phyloP scores from a whole-genome alignment of 2,797 vertebrate species.

The Varecia variegata region DNA sequence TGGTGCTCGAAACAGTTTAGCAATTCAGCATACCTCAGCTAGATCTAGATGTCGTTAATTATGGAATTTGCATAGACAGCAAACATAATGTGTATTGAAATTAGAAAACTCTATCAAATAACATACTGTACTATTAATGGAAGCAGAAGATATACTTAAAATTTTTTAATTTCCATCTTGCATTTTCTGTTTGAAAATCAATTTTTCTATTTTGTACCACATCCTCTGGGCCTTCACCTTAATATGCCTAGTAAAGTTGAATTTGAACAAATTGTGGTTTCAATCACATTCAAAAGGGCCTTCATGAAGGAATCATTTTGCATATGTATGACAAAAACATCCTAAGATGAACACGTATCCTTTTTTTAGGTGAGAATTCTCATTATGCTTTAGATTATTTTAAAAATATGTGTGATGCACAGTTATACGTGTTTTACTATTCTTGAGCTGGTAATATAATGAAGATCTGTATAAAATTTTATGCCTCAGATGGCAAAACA shows the following conservation, averaged over 20 bases:
- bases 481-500: neutral
- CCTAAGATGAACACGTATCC: neutral
- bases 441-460: conserved; percentile 11
- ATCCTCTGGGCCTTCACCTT: neutral
- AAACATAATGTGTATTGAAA: neutral
- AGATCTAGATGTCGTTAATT: neutral
- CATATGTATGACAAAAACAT: neutral
- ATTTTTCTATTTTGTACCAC: neutral
- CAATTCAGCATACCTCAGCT: neutral
- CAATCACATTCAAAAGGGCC: neutral
- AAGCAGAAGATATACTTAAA: neutral
- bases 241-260: neutral
- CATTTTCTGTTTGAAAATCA: conserved; percentile 6
- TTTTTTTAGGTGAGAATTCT: neutral
- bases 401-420: neutral
- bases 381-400: conserved; percentile 36
- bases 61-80: neutral
- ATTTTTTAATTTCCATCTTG: neutral
- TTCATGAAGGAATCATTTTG: neutral
- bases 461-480: neutral
- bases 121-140: neutral
- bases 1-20: neutral
- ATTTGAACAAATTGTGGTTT: conserved; percentile 9
- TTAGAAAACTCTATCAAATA: neutral
- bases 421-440: neutral